Percentiles rank a stretch among this genome's conserved stretches.
These are phyloP conservation scores for Theonella swinhoei DNA, from an alignment of 37 sponge, comb jelly and placozoan genomes.

Conservation along the genomic window DNA sequence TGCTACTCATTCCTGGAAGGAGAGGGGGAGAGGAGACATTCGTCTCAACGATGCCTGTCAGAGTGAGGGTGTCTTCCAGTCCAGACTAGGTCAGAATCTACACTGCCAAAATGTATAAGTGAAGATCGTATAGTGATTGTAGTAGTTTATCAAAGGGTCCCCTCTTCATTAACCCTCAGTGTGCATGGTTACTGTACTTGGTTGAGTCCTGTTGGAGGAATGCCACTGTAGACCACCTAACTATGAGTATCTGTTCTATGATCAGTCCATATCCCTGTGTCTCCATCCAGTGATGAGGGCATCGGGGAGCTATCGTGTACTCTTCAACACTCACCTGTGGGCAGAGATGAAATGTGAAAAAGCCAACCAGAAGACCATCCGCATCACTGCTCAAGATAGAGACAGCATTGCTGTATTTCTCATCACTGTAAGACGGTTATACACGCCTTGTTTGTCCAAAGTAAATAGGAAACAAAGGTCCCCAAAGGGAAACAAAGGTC, in stretches of 20 bases:
- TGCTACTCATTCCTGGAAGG: slow-evolving; percentile 68
- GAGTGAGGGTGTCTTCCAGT: slow-evolving; percentile 67
- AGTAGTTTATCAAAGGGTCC: too few species aligned
- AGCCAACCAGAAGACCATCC: slow-evolving; percentile 65
- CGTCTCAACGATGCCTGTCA: slow-evolving; percentile 67
- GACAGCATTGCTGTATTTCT: slow-evolving; percentile 53
- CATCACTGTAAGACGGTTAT: slow-evolving; percentile 60
- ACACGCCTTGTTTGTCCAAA: too few species aligned
- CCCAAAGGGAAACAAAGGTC: too few species aligned
- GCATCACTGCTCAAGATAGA: slow-evolving; percentile 67
- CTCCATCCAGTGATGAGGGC: slow-evolving; percentile 76
- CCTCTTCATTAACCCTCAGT: too few species aligned
- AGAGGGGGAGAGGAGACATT: slow-evolving; percentile 70
- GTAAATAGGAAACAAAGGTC: too few species aligned
- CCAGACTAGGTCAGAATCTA: slow-evolving; percentile 58
- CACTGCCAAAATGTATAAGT: too few species aligned
- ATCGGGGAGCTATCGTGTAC: slow-evolving; percentile 59
- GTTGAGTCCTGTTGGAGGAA: too few species aligned
- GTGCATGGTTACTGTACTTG: too few species aligned
- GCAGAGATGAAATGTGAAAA: slow-evolving; percentile 80
- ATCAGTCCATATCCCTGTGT: too few species aligned
- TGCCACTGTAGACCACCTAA: too few species aligned
- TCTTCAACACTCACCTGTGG: slow-evolving; percentile 83
- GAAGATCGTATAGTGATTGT: too few species aligned
- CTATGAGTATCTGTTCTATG: too few species aligned